Evolutionary conservation across 2,113 vertebrate species (phyloP).

Genomic region (Catharus bicknelli): DNA sequence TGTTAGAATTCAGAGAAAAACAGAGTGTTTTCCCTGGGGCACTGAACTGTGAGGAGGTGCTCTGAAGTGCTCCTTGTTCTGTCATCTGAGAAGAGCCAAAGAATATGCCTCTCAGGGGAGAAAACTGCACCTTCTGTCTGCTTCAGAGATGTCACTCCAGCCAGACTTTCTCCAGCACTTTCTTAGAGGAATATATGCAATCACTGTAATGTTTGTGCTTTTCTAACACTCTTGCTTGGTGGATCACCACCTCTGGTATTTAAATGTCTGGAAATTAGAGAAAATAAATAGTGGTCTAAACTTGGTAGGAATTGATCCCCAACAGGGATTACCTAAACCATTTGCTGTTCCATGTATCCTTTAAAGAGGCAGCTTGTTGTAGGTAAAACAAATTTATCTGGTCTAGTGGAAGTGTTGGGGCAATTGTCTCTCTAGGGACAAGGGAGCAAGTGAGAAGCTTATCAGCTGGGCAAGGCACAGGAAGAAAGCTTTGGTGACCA

Average conservation of each 20-base stretch:
- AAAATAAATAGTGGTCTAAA: constrained; percentile 19
- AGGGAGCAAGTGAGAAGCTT: neutral
- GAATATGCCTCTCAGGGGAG: neutral
- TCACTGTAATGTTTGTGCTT: neutral
- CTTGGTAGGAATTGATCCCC: neutral
- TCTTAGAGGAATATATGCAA: neutral
- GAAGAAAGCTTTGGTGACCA: neutral
- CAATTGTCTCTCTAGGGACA: neutral
- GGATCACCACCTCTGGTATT: neutral
- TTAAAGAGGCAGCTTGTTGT: neutral
- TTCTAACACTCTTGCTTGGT: neutral
- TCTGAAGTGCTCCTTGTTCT: neutral
- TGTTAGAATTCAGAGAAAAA: neutral
- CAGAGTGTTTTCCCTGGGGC: neutral
- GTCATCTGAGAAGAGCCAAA: neutral
- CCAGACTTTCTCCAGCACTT: neutral
- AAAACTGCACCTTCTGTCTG: neutral
- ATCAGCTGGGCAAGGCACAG: neutral
- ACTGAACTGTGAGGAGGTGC: neutral
- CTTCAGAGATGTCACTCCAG: neutral
- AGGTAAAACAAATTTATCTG: neutral
- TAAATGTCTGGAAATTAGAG: neutral
- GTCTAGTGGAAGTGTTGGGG: neutral
- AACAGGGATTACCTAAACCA: neutral
- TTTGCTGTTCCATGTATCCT: neutral